These are phyloP conservation scores for Pammene fasciana DNA, from an alignment of 2,888 invertebrate species.

Conservation along the genomic window DNA sequence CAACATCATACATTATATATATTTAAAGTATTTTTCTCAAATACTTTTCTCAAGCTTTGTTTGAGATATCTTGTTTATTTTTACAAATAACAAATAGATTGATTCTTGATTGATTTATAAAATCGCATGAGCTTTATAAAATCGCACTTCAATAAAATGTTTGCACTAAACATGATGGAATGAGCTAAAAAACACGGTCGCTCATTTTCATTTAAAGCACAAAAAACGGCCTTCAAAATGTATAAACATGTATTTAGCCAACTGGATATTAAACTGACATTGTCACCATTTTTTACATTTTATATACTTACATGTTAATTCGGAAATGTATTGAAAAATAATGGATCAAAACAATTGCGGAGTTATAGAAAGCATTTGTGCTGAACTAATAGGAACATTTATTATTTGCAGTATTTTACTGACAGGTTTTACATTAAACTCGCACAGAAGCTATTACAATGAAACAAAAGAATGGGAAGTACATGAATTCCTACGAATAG, in stretches of 20 bases:
- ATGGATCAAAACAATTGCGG: neutral
- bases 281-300: neutral
- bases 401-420: neutral
- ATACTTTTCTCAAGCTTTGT: too few species aligned
- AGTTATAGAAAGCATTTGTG: slow-evolving; percentile 4
- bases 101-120: too few species aligned
- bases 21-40: too few species aligned
- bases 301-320: neutral
- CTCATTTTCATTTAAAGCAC: too few species aligned
- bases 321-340: neutral
- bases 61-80: too few species aligned
- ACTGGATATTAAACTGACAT: neutral
- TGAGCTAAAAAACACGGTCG: too few species aligned
- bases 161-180: too few species aligned
- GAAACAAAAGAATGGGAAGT: neutral
- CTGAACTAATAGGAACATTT: slow-evolving; percentile 6
- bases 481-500: neutral
- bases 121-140: too few species aligned
- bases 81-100: too few species aligned
- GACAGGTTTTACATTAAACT: neutral
- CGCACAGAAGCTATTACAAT: neutral
- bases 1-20: too few species aligned
- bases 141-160: too few species aligned
- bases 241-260: neutral
- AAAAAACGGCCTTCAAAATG: too few species aligned